Evolutionary conservation across 2,888 invertebrate species (phyloP), one percentile per base, ranked within the genome.

Genomic region (Andrena haemorrhoa): DNA sequence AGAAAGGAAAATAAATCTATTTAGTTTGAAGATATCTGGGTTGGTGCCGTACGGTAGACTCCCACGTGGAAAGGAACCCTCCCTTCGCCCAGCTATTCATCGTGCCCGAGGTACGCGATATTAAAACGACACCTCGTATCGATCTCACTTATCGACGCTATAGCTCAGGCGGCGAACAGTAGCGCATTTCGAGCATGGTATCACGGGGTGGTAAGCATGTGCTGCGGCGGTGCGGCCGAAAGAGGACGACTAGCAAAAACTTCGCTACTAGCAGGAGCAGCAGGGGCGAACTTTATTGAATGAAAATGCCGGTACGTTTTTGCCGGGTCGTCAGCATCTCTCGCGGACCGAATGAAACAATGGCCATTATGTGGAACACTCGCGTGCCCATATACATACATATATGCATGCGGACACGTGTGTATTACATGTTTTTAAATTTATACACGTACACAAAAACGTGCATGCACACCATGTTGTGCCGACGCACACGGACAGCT

Each of bases 261-360:
- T 61, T 41, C 61, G 73, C 65, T 64, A 65, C 69, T 75, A 79
- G 68, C 71, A 74, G 63, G 66, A 68, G 66, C 73, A 80, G 65
- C 71, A 76, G 63, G 66, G 69, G 66, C 65, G 35, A 75, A 78
- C 72, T 91, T 90, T 91, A 91, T 91, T 92, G 90, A 92, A 92
- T 92, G 92, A 92, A 92, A 92, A 92, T 91, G 85, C 91, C 91
- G 84, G 81, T 86, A 89, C 86, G 87, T 90, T 93, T 92, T 92
- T 91, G 88, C 85, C 86, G 26, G 56, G 79, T 87, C 86, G 86
- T 86, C 91, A 90, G 89, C 89, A 89, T 92, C 91, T 87, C 85
- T 71, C 86, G 84, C 79, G 84, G 86, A 79, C 81, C 83, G 83
- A 86, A 84, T 73, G 89, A 91, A 92, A 93, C 92, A 92, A 93